A percentile compares a stretch with the other conserved stretches of the same genome.
Evolutionary conservation across 2,888 invertebrate species (phyloP).

Genomic region (Alitta virens): DNA sequence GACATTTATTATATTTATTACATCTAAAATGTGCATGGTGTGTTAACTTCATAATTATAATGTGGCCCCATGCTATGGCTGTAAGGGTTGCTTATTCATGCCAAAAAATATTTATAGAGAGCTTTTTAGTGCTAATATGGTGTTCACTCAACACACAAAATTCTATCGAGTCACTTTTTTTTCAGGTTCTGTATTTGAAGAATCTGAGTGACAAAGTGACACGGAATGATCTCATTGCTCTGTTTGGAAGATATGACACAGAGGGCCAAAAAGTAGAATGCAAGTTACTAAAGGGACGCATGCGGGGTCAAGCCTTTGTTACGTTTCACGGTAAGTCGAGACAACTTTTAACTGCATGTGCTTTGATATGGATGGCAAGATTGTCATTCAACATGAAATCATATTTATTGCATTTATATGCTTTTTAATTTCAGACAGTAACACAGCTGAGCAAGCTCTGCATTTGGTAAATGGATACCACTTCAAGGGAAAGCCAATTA

Average conservation of each 20-base stretch:
- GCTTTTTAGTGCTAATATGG: too few relatives aligned
- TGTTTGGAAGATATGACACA: slow-evolving; percentile 42
- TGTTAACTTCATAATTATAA: too few relatives aligned
- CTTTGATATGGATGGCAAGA: background rate
- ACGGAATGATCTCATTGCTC: slow-evolving; percentile 40
- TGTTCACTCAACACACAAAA: too few relatives aligned
- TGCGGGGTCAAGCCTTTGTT: slow-evolving; percentile 53
- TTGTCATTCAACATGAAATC: too few relatives aligned
- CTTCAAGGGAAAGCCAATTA: slow-evolving; percentile 45
- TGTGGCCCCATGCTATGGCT: too few relatives aligned
- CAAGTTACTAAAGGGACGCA: slow-evolving; percentile 43
- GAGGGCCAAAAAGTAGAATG: slow-evolving; percentile 31
- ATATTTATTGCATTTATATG: too few relatives aligned
- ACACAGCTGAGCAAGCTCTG: slow-evolving; percentile 34
- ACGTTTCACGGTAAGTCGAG: slow-evolving; percentile 41
- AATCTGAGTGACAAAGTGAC: slow-evolving; percentile 41
- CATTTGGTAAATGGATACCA: slow-evolving; percentile 43
- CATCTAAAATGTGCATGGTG: background rate
- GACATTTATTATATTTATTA: background rate
- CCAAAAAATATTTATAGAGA: too few relatives aligned
- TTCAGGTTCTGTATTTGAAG: slow-evolving; percentile 48
- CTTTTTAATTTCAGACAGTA: slow-evolving; percentile 24
- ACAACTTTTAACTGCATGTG: too few relatives aligned
- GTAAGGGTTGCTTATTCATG: too few relatives aligned
- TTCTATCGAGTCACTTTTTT: too few relatives aligned